These are phyloP conservation scores for Ctenosaura bakeri DNA, from an alignment of 2,797 vertebrate species.

Conservation along the genomic window DNA sequence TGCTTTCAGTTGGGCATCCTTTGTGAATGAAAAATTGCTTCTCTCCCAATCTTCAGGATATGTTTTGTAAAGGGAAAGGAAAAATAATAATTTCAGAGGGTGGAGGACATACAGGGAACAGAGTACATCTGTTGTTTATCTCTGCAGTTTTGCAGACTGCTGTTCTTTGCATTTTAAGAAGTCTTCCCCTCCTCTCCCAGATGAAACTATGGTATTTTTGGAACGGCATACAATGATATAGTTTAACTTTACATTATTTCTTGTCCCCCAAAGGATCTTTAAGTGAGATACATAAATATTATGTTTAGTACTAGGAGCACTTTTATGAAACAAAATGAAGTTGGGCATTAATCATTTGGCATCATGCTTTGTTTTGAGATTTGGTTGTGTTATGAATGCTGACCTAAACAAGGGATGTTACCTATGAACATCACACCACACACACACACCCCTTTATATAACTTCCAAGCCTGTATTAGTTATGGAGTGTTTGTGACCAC, in stretches of 20 bases:
- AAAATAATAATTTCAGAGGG: constrained; percentile 58
- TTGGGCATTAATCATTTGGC: not conserved
- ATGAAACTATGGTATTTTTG: not conserved
- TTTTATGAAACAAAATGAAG: constrained; percentile 28
- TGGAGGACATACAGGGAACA: constrained; percentile 26
- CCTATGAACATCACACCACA: too few relatives aligned
- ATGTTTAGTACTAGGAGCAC: not conserved
- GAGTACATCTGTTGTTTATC: constrained; percentile 60
- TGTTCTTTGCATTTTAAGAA: constrained; percentile 56
- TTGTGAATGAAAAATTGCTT: constrained; percentile 60
- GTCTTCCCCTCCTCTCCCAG: constrained; percentile 9
- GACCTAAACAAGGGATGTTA: too few relatives aligned
- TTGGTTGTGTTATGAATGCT: too few relatives aligned
- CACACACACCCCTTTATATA: too few relatives aligned
- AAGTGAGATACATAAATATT: constrained; percentile 5
- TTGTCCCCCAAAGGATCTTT: constrained; percentile 7
- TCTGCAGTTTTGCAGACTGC: constrained; percentile 56
- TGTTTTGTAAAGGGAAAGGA: constrained; percentile 58
- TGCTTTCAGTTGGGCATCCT: constrained; percentile 54
- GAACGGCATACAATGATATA: constrained; percentile 6
- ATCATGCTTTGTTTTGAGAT: not conserved
- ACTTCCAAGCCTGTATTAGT: too few relatives aligned
- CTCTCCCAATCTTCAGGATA: constrained; percentile 51
- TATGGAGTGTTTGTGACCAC: too few relatives aligned
- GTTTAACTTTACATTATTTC: not conserved